Percentiles rank a stretch among this genome's conserved stretches.
Evolutionary conservation across 1,140 invertebrate genomes (phyloP).

Genomic region (Saccostrea glomerata): DNA sequence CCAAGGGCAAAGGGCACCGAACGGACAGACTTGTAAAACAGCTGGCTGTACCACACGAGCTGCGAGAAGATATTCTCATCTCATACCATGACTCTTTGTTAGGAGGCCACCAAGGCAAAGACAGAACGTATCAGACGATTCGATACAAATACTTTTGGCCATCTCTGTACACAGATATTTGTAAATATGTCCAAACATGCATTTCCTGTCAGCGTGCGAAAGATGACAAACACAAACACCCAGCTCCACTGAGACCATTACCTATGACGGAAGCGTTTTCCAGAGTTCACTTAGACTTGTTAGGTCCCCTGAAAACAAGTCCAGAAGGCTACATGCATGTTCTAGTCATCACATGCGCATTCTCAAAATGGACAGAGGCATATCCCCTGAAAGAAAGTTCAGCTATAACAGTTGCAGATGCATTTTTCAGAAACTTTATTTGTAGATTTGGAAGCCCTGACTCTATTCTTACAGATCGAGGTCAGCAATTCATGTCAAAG

Average conservation of each 20-base stretch:
- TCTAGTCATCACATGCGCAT: constrained; percentile 31
- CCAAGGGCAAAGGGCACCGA: background rate
- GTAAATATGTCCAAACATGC: constrained; percentile 39
- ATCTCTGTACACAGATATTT: constrained; percentile 30
- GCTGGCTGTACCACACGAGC: too few relatives aligned
- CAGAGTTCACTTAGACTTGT: constrained; percentile 51
- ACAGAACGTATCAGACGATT: constrained; percentile 30
- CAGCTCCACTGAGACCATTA: constrained; percentile 37
- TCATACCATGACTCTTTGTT: too few relatives aligned
- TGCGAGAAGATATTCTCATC: too few relatives aligned
- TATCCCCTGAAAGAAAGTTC: constrained; percentile 47
- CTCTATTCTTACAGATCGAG: constrained; percentile 48
- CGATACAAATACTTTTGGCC: constrained; percentile 38
- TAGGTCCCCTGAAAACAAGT: constrained; percentile 50
- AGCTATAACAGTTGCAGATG: constrained; percentile 49
- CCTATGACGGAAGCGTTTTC: constrained; percentile 45
- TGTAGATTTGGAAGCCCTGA: constrained; percentile 41
- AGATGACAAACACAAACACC: background rate
- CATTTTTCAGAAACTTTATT: constrained; percentile 53
- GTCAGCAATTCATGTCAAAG: constrained; percentile 52
- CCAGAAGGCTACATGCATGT: constrained; percentile 53
- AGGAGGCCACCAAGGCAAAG: background rate
- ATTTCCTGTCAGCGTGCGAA: constrained; percentile 28
- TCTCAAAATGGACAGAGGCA: constrained; percentile 37
- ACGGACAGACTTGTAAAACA: constrained; percentile 26